Conservation (phyloP, 2,888 invertebrate genomes). For the Chouioia cunea region DNA sequence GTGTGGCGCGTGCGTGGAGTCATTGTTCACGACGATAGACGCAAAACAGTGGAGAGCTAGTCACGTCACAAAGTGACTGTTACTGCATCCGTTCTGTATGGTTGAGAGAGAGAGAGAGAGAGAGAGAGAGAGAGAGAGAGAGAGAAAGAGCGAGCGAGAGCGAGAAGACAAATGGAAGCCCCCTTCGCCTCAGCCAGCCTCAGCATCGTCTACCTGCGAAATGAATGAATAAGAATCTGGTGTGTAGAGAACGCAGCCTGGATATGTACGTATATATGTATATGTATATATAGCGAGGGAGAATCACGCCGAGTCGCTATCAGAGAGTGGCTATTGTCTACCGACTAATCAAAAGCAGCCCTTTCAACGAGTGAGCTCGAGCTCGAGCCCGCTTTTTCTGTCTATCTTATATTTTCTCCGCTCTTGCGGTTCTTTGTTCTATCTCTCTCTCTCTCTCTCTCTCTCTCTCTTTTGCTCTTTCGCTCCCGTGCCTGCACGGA, state of each 20-base stretch:
- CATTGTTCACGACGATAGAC: constrained; percentile 66
- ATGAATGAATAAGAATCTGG: too few species aligned
- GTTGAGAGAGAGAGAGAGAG: constrained; percentile 45
- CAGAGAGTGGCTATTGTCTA: constrained; percentile 67
- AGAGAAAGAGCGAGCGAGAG: constrained; percentile 30
- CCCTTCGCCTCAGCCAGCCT: too few species aligned
- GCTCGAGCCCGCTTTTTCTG: constrained; percentile 1
- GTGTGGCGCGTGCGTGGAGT: constrained; percentile 55
- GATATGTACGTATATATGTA: too few species aligned
- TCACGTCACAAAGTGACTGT: constrained; percentile 67
- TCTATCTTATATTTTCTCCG: constrained; percentile 3
- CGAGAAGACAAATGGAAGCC: not conserved
- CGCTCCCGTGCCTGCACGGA: constrained; percentile 15
- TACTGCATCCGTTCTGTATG: constrained; percentile 56
- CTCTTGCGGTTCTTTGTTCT: constrained; percentile 2
- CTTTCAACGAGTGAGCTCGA: constrained; percentile 64
- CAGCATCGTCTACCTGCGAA: too few species aligned
- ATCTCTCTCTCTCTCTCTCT: constrained; percentile 20
- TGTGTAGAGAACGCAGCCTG: too few species aligned
- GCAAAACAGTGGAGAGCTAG: constrained; percentile 67
- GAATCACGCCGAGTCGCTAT: constrained; percentile 51
- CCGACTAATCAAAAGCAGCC: constrained; percentile 69
- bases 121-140: constrained; percentile 43
- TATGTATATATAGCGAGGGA: too few species aligned
- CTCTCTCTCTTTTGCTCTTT: constrained; percentile 4